Evolutionary conservation across 2,888 invertebrate species (phyloP), one percentile per base, ranked within the genome.

Genomic region (Poecilobothrus nobilitatus): DNA sequence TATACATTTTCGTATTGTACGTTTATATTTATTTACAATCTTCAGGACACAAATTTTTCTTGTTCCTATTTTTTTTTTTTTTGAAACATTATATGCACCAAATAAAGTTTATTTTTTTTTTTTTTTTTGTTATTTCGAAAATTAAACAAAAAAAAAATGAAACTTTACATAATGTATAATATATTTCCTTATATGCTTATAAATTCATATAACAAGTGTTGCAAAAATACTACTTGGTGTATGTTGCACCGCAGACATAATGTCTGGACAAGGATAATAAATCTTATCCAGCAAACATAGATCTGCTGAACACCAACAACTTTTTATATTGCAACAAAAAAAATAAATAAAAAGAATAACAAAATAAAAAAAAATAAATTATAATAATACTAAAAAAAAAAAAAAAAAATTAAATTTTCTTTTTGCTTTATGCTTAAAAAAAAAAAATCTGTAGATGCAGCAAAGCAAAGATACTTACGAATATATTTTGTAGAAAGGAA

Each of bases 261-360:
- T 76, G 79, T 78, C 79, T 79, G 77, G 77, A 74, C 75, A 72
- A 73, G 72, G 74, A 74, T 72, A 75, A 80, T 80, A 80, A 80
- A 80, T 80, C 77, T 78, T 71, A 71, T 76, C 71, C 72, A 70
- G 72, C 73, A 72, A 63, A 63, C 53, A 37, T 37, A 53, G 53
- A 53, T 33, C 18, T 64, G 22, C 33, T 64, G 22, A 37, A 67
- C 61, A 71, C 70, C 71, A 71, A 71, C 72, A 71, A 72, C 68
- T 70, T 66, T 27, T 68, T 66, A 21, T 66, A 65, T 18, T 67
- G 64, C 8, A 9, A 53, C 10, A 66, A 66, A 41, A 27, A 37
- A 37, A 62, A 68, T 34, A 64, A 66, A 62, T 7, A 68, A 41
- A 53, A 66, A 63, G 22, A 67, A 37, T 9, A 37, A 37, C 27